Evolutionary conservation across 2,113 vertebrate species (phyloP).

Genomic region (Seriola aureovittata): DNA sequence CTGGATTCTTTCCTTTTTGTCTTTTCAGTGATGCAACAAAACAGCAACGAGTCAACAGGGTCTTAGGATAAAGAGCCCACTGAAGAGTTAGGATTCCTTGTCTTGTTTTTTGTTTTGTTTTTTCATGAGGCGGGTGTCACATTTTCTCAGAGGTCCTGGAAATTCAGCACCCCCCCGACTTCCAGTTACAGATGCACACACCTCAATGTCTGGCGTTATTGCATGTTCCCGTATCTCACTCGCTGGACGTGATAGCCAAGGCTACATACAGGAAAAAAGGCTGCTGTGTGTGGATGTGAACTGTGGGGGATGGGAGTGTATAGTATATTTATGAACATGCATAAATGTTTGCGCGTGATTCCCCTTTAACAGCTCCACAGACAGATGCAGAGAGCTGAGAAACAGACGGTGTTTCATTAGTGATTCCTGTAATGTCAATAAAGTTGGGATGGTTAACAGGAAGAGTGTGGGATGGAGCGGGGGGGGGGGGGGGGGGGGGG

Average conservation of each 20-base stretch:
- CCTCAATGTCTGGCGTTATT: slow-evolving; percentile 24
- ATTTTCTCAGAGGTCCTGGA: slow-evolving; percentile 36
- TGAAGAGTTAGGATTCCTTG: slow-evolving; percentile 6
- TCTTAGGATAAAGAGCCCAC: neutral
- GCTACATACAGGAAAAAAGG: slow-evolving; percentile 60
- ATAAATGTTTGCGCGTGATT: slow-evolving; percentile 44
- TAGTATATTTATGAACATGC: slow-evolving; percentile 48
- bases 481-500: slow-evolving; percentile 55
- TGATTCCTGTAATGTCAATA: slow-evolving; percentile 87
- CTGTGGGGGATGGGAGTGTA: slow-evolving; percentile 37
- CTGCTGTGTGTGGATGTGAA: slow-evolving; percentile 18
- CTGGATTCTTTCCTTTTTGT: slow-evolving; percentile 27
- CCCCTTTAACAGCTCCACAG: slow-evolving; percentile 50
- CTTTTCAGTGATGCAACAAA: slow-evolving; percentile 8
- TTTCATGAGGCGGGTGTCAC: neutral
- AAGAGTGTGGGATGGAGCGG: slow-evolving; percentile 77
- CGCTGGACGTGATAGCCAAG: slow-evolving; percentile 47
- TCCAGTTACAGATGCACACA: slow-evolving; percentile 66
- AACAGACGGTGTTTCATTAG: slow-evolving; percentile 83
- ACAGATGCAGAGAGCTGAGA: slow-evolving; percentile 47
- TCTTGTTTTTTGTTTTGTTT: neutral
- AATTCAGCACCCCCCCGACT: slow-evolving; percentile 33
- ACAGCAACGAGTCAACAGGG: neutral
- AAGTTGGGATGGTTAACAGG: slow-evolving; percentile 84
- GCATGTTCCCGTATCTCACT: slow-evolving; percentile 62